Conservation (phyloP, 2,113 vertebrate species). For the Chaetodon auriga region DNA sequence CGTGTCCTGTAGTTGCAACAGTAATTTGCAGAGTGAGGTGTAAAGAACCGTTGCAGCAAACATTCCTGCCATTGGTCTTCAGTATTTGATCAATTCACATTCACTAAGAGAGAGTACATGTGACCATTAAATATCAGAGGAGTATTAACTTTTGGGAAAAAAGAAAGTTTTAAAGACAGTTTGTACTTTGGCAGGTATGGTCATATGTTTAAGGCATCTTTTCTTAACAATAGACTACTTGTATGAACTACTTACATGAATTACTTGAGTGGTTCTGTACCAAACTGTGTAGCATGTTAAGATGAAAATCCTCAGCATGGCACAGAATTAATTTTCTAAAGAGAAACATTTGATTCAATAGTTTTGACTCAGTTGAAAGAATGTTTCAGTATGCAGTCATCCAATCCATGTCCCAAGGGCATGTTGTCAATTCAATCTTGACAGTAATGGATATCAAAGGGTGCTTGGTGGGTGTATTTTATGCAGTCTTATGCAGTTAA, state of each 20-base stretch:
- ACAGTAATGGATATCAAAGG: constrained; percentile 63
- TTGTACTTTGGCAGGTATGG: not conserved
- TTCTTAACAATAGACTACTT: not conserved
- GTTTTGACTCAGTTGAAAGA: constrained; percentile 35
- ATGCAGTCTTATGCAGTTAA: constrained; percentile 33
- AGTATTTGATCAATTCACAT: constrained; percentile 8
- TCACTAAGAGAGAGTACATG: not conserved
- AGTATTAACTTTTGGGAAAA: too few relatives aligned
- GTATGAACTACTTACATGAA: not conserved
- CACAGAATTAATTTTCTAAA: constrained; percentile 32
- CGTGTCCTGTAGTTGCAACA: not conserved
- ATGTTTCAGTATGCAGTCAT: constrained; percentile 37
- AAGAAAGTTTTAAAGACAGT: not conserved
- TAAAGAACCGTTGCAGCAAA: constrained; percentile 4
- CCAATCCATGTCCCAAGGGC: constrained; percentile 52
- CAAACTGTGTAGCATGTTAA: not conserved
- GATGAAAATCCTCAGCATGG: not conserved
- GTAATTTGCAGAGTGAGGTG: not conserved
- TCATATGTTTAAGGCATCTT: not conserved
- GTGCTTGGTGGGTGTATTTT: constrained; percentile 35
- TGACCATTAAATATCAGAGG: not conserved
- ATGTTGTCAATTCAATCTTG: constrained; percentile 52
- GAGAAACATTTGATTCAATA: constrained; percentile 46
- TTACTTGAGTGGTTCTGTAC: not conserved
- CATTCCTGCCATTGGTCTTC: not conserved